Base-by-base conservation (phyloP, 2,113 vertebrate genomes). In the Colossoma macropomum region DNA sequence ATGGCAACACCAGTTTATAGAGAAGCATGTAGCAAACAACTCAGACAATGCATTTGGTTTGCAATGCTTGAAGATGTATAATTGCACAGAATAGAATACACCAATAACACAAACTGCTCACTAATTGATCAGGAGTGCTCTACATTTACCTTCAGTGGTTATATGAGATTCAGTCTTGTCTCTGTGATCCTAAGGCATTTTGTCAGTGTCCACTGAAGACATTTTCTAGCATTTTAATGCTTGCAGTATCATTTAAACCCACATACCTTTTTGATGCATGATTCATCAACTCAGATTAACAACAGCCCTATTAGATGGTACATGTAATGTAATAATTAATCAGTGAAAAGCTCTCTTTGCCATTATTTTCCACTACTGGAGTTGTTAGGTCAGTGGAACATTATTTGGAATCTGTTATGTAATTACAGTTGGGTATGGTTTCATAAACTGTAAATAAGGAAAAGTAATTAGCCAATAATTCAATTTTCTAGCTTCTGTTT, bases 321-420 rank as follows among this genome's bases (percentile, higher is more conserved):
- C 41, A 45, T 81, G 78, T 38, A 41, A 65, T 27, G 83, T 87
- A 87, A 87, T 89, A 83, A 83, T 89, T 87, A 69, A 89, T 87
- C 77, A 27, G 56, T 59, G 62, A 79, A 54, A 82, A 71, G 25
- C 12, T 21, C 41, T 63, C 76, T 25, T 41, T 77, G 21, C 56
- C 52, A 56, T 11, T 80, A 54, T 45, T 10, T 52, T 65, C 11
- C 48, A 38, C 54, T 54, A 11, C 11, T 34, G 34, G 30, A 50
- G 50, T 69, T 11, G 23, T 45, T 27, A 19, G 23, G 50, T 45
- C 34, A 54, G 25, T 68, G 28, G 7, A 32, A 56, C 28, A 2
- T n/a, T 41, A 34, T 32, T 32, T n/a, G 19, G 17, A 59, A 32
- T 23, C 34, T 4, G 25, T 75, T 68, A 68, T 69, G 32, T 69